phyloP scores from a whole-genome alignment of 1,140 invertebrate species.

The Palaemon carinicauda region DNA sequence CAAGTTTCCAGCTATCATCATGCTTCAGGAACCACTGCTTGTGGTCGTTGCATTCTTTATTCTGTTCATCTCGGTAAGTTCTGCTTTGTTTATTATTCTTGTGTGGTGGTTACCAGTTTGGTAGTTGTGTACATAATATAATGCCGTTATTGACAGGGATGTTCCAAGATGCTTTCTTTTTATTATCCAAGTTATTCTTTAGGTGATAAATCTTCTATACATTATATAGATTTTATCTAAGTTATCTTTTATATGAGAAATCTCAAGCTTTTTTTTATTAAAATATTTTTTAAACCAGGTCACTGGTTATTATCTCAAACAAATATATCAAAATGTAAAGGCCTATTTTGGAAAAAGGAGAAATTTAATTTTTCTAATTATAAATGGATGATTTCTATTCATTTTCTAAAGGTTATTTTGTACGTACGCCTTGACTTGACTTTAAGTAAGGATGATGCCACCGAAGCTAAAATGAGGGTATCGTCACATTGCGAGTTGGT shows the following conservation, averaged over 20 bases:
- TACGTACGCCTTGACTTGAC: slow-evolving; percentile 97
- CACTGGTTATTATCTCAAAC: no score
- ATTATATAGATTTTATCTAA: no score
- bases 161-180: no score
- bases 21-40: slow-evolving; percentile 93
- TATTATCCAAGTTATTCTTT: no score
- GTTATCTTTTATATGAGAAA: no score
- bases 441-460: slow-evolving; percentile 73
- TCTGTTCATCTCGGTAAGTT: slow-evolving; percentile 77
- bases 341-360: neutral
- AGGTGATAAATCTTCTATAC: no score
- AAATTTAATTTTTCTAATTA: neutral
- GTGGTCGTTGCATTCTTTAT: slow-evolving; percentile 88
- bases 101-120: no score
- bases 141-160: no score
- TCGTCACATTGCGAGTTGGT: slow-evolving; percentile 68
- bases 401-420: slow-evolving; percentile 76
- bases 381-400: neutral
- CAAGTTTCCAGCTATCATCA: slow-evolving; percentile 62
- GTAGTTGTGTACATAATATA: neutral
- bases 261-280: no score
- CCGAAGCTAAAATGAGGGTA: slow-evolving; percentile 61
- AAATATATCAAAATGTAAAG: no score
- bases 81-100: no score
- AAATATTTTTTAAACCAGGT: no score